Percentiles rank a stretch among this genome's conserved stretches.
Conservation (phyloP, 2,113 vertebrate species). For the Tyto alba region DNA sequence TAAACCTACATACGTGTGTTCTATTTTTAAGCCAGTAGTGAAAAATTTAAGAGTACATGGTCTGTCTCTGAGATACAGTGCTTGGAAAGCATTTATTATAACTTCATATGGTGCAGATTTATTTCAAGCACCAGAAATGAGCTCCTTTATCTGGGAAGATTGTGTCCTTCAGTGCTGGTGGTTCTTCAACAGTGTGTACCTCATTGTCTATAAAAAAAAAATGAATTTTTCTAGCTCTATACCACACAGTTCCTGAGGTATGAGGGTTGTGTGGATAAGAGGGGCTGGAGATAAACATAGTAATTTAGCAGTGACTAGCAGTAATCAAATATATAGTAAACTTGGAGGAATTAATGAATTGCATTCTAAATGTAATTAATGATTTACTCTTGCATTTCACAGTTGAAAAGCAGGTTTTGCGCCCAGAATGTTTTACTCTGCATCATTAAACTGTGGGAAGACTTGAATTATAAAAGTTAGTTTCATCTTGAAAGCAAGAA, state of each 20-base stretch:
- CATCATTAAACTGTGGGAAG: neutral
- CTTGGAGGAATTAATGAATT: conserved; percentile 26
- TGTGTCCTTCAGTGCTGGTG: neutral
- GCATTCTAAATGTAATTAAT: conserved; percentile 52
- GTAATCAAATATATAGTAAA: conserved; percentile 2
- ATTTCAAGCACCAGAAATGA: conserved; percentile 17
- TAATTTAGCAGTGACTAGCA: neutral
- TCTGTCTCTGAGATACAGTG: conserved; percentile 34
- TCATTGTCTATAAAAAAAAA: neutral
- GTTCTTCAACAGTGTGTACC: neutral
- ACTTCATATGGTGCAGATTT: conserved; percentile 14
- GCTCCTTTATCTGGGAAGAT: neutral
- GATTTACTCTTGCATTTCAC: conserved; percentile 36
- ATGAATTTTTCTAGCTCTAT: neutral
- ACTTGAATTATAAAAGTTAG: conserved; percentile 12
- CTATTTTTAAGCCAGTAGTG: conserved; percentile 70
- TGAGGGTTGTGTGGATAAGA: neutral
- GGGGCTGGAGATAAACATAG: neutral
- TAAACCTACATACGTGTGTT: conserved; percentile 54
- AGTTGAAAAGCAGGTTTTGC: conserved; percentile 41
- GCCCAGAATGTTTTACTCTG: conserved; percentile 2
- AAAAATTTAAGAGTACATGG: conserved; percentile 61
- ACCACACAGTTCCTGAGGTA: neutral
- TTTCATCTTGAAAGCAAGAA: neutral
- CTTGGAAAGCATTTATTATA: conserved; percentile 54